A percentile compares a stretch with the other conserved stretches of the same genome.
Conservation (phyloP, 2,113 vertebrate genomes). For the Vulpes lagopus region DNA sequence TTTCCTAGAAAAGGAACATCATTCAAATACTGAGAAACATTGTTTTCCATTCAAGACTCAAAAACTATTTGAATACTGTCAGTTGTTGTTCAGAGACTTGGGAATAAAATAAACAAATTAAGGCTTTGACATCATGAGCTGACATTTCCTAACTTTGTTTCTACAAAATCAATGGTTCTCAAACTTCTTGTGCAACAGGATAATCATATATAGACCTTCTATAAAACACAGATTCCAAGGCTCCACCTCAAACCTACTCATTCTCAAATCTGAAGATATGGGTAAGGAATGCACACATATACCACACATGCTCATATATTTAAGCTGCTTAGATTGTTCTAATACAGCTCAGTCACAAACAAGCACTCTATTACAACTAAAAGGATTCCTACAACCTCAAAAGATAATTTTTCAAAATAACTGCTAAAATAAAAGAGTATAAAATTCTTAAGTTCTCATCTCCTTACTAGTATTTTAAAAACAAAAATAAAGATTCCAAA, state of each 20-base stretch:
- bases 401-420: slow-evolving; percentile 52
- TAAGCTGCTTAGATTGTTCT: slow-evolving; percentile 16
- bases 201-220: slow-evolving; percentile 19
- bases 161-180: neutral
- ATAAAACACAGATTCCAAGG: neutral
- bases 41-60: slow-evolving; percentile 1
- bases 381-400: slow-evolving; percentile 26
- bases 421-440: neutral
- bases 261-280: neutral
- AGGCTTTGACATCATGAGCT: neutral
- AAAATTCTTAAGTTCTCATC: slow-evolving; percentile 39
- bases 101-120: neutral
- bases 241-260: neutral
- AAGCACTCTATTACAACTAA: neutral
- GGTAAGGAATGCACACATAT: neutral
- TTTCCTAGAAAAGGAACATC: neutral
- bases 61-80: neutral
- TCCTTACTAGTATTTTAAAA: slow-evolving; percentile 40
- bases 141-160: slow-evolving; percentile 17
- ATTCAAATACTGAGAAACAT: neutral
- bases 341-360: neutral
- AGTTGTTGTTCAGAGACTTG: slow-evolving; percentile 30
- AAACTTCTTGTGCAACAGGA: neutral
- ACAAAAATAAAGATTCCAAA: slow-evolving; percentile 54
- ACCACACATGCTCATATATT: neutral